phyloP scores from a whole-genome alignment of 2,888 invertebrate species.

The Hypercompe scribonia region DNA sequence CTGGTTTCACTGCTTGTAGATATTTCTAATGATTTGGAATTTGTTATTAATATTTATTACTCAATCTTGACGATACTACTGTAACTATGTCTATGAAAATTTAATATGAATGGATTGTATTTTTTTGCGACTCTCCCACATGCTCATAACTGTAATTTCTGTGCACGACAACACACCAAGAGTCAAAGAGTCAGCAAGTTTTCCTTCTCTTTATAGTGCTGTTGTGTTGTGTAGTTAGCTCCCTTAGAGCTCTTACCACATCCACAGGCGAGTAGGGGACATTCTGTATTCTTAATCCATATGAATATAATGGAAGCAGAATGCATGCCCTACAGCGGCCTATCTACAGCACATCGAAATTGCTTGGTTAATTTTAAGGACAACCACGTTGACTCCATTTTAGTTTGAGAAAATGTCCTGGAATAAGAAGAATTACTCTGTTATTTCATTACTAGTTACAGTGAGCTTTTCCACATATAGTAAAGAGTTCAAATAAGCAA shows the following conservation, averaged over 20 bases:
- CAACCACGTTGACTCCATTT: neutral
- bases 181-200: no score
- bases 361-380: no score
- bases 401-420: neutral
- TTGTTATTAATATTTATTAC: slow-evolving; percentile 1
- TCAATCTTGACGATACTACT: neutral
- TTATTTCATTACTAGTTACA: neutral
- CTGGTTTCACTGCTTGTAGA: neutral
- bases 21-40: slow-evolving; percentile 2
- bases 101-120: neutral
- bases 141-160: no score
- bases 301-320: no score
- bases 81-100: neutral
- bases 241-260: no score
- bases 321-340: no score
- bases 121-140: neutral
- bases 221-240: no score
- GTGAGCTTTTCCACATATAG: neutral
- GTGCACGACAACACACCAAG: no score
- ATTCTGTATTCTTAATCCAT: no score
- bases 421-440: neutral
- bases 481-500: neutral
- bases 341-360: no score
- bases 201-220: no score
- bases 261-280: no score